phyloP scores from a whole-genome alignment of 2,113 vertebrate genomes.

The Clarias gariepinus region DNA sequence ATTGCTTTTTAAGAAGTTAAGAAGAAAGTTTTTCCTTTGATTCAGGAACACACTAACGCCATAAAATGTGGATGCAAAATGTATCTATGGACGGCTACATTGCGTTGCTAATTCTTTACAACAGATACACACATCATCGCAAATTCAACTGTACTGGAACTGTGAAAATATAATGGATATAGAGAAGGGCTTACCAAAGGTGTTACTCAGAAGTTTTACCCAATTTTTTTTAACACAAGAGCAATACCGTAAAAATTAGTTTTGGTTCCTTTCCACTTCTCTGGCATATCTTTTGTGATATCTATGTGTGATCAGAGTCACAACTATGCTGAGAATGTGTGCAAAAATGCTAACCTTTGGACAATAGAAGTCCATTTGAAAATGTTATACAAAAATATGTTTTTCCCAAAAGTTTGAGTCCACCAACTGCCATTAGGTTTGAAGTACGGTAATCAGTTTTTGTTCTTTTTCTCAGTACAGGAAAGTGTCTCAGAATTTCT shows the following conservation, averaged over 20 bases:
- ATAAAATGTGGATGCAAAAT: neutral
- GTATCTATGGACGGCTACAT: neutral
- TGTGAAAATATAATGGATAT: neutral
- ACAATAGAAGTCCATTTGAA: neutral
- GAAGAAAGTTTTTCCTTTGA: neutral
- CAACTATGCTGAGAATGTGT: no score
- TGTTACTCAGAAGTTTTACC: neutral
- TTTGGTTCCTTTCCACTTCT: neutral
- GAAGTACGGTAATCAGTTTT: neutral
- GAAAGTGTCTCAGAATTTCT: neutral
- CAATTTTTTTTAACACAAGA: neutral
- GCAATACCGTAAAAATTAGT: neutral
- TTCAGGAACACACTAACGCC: neutral
- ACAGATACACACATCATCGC: neutral
- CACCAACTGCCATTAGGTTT: neutral
- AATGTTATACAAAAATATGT: neutral
- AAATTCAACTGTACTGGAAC: neutral
- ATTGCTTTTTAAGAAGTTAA: neutral
- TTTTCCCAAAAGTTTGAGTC: neutral
- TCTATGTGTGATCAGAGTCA: neutral
- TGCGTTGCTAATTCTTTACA: neutral
- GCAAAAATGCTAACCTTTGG: neutral
- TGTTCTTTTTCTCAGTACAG: neutral
- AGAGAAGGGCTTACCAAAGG: neutral
- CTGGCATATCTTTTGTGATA: neutral